These are phyloP conservation scores for Pseudomyrmex gracilis DNA, from an alignment of 1,140 invertebrate genomes.

Conservation along the genomic window DNA sequence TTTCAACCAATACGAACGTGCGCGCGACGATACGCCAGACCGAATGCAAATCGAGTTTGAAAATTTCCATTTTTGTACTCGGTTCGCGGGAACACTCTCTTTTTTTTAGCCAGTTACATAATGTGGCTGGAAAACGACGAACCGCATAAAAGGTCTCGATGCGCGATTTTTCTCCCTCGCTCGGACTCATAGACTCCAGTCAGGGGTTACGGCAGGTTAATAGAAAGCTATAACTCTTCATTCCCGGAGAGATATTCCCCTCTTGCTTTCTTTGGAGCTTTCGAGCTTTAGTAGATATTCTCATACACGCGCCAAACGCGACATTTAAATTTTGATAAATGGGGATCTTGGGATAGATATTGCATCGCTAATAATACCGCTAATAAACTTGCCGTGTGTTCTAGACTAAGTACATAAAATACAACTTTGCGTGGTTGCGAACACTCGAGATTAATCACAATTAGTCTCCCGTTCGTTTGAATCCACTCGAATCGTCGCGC, in stretches of 20 bases:
- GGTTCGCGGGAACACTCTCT: conserved; percentile 9
- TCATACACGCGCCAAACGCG: conserved; percentile 13
- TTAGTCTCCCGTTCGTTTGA: not conserved
- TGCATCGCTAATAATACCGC: not conserved
- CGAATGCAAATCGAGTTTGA: conserved; percentile 50
- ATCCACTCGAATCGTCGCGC: not conserved
- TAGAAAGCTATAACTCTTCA: conserved; percentile 67
- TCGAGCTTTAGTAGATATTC: conserved; percentile 45
- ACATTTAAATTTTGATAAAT: conserved; percentile 60
- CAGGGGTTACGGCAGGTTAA: conserved; percentile 56
- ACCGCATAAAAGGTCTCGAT: conserved; percentile 43
- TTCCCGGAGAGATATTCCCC: conserved; percentile 35
- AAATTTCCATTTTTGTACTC: conserved; percentile 53
- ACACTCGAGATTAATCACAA: not conserved
- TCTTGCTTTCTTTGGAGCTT: conserved; percentile 40
- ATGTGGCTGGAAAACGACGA: conserved; percentile 44
- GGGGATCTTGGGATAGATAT: conserved; percentile 1
- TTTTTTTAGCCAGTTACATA: conserved; percentile 40
- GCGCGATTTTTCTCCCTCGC: conserved; percentile 40
- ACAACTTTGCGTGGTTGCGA: not conserved
- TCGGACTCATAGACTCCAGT: conserved; percentile 24
- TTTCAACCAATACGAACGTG: conserved; percentile 7
- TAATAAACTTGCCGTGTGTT: not conserved
- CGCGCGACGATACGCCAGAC: conserved; percentile 27
- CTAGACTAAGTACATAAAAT: not conserved